These are phyloP conservation scores for Bucco capensis DNA, from an alignment of 2,113 vertebrate species.

Conservation along the genomic window DNA sequence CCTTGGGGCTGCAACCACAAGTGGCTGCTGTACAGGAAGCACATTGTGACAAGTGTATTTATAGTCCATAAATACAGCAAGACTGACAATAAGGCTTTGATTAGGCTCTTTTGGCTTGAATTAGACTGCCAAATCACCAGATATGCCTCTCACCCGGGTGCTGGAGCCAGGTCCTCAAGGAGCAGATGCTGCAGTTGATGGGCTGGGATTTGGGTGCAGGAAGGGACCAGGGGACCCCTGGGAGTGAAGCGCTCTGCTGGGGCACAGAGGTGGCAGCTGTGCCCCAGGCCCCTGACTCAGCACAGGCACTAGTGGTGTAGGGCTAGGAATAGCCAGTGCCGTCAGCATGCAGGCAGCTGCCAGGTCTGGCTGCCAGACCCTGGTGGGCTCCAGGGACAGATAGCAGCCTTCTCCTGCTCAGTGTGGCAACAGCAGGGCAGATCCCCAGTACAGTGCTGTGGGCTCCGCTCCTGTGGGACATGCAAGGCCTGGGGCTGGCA, in stretches of 20 bases:
- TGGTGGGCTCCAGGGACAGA: not conserved
- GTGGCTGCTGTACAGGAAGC: accelerated
- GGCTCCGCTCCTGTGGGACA: not conserved
- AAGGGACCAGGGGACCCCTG: not conserved
- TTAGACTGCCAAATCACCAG: not conserved
- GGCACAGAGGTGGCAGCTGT: not conserved
- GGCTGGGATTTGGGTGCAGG: not conserved
- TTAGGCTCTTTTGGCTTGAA: constrained; percentile 38
- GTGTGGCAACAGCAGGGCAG: not conserved
- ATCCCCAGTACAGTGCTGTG: not conserved
- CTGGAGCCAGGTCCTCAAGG: not conserved
- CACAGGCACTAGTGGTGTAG: accelerated
- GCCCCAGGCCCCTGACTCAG: constrained; percentile 52
- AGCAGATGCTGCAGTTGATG: accelerated
- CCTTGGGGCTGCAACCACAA: accelerated
- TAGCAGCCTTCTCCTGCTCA: accelerated
- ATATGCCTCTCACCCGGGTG: not conserved
- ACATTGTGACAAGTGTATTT: not conserved
- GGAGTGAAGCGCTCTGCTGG: not conserved
- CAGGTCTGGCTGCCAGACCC: not conserved
- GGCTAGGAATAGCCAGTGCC: constrained; percentile 9
- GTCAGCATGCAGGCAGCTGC: constrained; percentile 18
- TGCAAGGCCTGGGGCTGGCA: accelerated
- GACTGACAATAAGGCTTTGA: constrained; percentile 35
- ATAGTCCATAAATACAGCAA: constrained; percentile 32